A percentile compares a stretch with the other conserved stretches of the same genome.
Evolutionary conservation across 2,797 vertebrate genomes (phyloP).

Genomic region (Crax fasciolata): DNA sequence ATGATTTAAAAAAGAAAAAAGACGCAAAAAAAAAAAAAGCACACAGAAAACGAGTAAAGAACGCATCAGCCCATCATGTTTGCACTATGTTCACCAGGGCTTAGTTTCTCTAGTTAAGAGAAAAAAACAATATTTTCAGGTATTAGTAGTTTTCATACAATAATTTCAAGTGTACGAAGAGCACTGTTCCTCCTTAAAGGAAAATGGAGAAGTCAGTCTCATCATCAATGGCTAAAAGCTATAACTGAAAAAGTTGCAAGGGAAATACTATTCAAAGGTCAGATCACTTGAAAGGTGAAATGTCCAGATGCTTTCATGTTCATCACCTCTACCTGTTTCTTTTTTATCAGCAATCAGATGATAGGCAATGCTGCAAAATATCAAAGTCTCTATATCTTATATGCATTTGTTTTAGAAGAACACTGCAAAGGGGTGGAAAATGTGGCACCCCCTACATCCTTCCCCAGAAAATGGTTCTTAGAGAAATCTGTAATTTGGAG

Average conservation of each 20-base stretch:
- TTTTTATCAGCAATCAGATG: not conserved
- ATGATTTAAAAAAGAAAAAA: not conserved
- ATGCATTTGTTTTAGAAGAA: not conserved
- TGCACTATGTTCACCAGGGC: not conserved
- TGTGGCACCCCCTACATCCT: fast-evolving
- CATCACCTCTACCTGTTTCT: not conserved
- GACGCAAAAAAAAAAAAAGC: not conserved
- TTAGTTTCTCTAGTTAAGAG: not conserved
- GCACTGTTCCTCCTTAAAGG: not conserved
- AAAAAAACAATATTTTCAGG: not conserved
- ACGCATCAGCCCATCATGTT: not conserved
- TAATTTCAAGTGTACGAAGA: fast-evolving
- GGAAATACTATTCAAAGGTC: not conserved
- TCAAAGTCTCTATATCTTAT: not conserved
- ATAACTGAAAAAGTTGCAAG: not conserved
- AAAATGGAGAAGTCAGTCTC: not conserved
- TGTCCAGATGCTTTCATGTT: not conserved
- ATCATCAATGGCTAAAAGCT: not conserved
- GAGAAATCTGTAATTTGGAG: not conserved
- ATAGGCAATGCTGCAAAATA: not conserved
- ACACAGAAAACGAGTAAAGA: not conserved
- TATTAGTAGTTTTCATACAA: not conserved
- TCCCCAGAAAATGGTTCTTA: not conserved
- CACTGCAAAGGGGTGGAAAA: not conserved
- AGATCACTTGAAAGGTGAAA: not conserved